Evolutionary conservation across 2,888 invertebrate species (phyloP), one percentile per base, ranked within the genome.

Genomic region (Corythucha ciliata): DNA sequence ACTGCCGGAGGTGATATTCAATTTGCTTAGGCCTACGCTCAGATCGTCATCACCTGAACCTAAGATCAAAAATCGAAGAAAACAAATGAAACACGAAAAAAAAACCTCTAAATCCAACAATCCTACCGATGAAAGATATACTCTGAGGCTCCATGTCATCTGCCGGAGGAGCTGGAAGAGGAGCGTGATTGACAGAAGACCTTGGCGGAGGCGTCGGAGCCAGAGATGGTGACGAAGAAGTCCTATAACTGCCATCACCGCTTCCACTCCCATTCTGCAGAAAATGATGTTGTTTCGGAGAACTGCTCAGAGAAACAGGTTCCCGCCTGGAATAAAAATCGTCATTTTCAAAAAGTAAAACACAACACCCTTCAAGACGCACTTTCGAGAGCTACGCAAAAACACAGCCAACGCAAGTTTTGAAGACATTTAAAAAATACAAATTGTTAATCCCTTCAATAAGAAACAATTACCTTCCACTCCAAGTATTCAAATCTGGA

Each of bases 111-210:
- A 22, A 32, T 32, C 22, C 26, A 25, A 39, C 21, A 18, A 78
- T 76, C 67, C 77, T 80, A 64, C 88, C 89, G 60, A 90, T 89
- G 65, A 91, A 91, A 49, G 89, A 90, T 63, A 91, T 90, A 71
- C 85, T 89, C 67, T 91, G 91, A 0, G 91, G 90, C 63, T 88
- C 89, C 89, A 91, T 90, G 65, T 88, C 88, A 65, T 87, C 88
- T 20, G 78, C 78, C 48, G 81, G 77, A 24, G 80, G 81, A 12
- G 78, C 76, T 36, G 80, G 78, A 40, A 79, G 73, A 2, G 80
- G 75, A 8, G 77, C 74, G 57, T 61, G 60, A 21, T 56, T 61
- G 26, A 59, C 55, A 5, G 57, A 53, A 10, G 57, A 56, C 6
- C 61, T 54, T 2, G 61, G 62, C 0, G 60, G 59, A 18, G 62